A percentile compares a stretch with the other conserved stretches of the same genome.
These are phyloP conservation scores for Cynocephalus volans DNA, from an alignment of 2,113 vertebrate genomes.

Conservation along the genomic window DNA sequence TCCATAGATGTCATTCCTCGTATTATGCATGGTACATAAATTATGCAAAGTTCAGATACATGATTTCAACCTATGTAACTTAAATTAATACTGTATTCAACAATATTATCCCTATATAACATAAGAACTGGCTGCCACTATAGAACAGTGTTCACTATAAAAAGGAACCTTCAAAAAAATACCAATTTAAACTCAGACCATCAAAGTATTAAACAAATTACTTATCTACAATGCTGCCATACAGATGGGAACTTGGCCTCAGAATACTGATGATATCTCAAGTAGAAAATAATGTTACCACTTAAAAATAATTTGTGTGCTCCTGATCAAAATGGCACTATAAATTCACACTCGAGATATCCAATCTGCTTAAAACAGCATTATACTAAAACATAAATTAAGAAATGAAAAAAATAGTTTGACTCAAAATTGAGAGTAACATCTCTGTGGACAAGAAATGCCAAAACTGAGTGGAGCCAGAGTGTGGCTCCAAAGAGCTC, in stretches of 20 bases:
- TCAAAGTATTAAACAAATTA: slow-evolving; percentile 2
- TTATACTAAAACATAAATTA: slow-evolving; percentile 36
- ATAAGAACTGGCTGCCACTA: neutral
- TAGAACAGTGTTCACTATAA: neutral
- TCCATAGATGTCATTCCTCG: neutral
- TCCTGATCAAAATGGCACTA: slow-evolving; percentile 46
- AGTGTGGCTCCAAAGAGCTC: neutral
- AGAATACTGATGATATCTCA: neutral
- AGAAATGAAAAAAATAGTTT: slow-evolving; percentile 21
- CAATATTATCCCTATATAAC: neutral
- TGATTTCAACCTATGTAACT: slow-evolving; percentile 14
- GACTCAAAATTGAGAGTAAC: neutral
- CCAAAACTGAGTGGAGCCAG: neutral
- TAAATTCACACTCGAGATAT: slow-evolving; percentile 41
- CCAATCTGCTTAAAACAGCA: slow-evolving; percentile 20
- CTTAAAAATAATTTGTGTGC: slow-evolving; percentile 37
- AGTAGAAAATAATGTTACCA: neutral
- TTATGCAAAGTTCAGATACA: neutral
- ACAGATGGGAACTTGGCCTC: neutral
- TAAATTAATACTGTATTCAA: slow-evolving; percentile 13
- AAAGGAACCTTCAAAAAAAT: neutral
- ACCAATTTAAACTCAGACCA: slow-evolving; percentile 10
- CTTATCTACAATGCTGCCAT: neutral
- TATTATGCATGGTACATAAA: neutral
- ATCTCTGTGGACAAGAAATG: neutral